phyloP scores from a whole-genome alignment of 2,113 vertebrate species.

The Ciconia boyciana region DNA sequence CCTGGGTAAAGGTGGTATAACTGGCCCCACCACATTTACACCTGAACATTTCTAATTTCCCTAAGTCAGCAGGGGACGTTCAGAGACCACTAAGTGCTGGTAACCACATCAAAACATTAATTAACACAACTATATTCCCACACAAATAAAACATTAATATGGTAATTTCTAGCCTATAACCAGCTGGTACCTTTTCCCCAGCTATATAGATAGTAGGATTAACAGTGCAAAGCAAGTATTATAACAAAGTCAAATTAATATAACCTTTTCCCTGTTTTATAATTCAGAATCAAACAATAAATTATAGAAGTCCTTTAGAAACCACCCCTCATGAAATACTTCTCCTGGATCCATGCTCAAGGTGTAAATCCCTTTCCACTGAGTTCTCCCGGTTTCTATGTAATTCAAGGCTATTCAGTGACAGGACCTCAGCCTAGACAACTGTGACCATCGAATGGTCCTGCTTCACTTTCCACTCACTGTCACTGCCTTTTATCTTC shows the following conservation, averaged over 20 bases:
- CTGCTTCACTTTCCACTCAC: neutral
- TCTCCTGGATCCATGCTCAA: neutral
- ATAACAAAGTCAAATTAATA: constrained; percentile 67
- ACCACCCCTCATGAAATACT: neutral
- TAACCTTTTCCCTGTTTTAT: constrained; percentile 60
- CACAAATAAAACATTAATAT: constrained; percentile 69
- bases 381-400: neutral
- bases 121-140: constrained; percentile 64
- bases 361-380: neutral
- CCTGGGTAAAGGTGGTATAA: neutral
- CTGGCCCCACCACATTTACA: neutral
- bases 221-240: constrained; percentile 62
- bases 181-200: constrained; percentile 63
- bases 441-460: neutral
- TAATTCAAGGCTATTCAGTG: neutral
- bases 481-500: neutral
- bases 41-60: constrained; percentile 14
- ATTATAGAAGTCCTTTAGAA: constrained; percentile 58
- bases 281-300: constrained; percentile 66
- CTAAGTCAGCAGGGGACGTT: constrained; percentile 46
- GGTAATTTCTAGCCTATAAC: constrained; percentile 62
- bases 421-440: neutral
- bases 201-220: constrained; percentile 57
- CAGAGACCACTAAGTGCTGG: constrained; percentile 54
- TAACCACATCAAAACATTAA: constrained; percentile 69